phyloP scores from a whole-genome alignment of 2,113 vertebrate genomes.

The Perognathus longimembris region DNA sequence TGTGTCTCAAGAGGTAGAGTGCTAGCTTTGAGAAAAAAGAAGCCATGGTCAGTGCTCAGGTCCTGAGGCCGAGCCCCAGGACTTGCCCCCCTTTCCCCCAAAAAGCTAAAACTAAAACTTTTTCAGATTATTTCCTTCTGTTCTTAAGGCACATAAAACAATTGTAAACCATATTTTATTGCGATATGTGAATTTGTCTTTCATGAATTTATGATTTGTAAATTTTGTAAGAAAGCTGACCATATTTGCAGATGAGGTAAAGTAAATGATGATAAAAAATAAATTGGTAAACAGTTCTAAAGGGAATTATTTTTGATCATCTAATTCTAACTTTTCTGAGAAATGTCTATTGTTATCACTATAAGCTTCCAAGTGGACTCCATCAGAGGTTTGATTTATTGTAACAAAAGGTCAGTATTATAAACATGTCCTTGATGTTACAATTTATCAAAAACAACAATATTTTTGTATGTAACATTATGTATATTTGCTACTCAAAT shows the following conservation, averaged over 20 bases:
- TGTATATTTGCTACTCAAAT: neutral
- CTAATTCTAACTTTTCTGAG: neutral
- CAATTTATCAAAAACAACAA: neutral
- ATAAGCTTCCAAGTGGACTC: constrained; percentile 7
- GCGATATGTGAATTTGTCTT: neutral
- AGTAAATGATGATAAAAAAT: neutral
- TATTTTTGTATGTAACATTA: neutral
- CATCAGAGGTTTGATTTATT: neutral
- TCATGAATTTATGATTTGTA: neutral
- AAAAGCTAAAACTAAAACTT: neutral
- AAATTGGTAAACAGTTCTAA: neutral
- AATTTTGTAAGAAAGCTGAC: neutral
- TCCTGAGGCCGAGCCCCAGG: no score
- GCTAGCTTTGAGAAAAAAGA: no score
- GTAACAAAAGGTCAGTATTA: neutral
- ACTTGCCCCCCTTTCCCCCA: no score
- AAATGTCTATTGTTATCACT: neutral
- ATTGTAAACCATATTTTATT: neutral
- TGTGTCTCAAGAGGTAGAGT: no score
- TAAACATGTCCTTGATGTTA: neutral
- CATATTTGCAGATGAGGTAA: neutral
- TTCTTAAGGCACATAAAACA: neutral
- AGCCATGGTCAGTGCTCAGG: no score
- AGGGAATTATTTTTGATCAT: neutral
- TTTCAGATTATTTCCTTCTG: neutral